phyloP scores from a whole-genome alignment of 1,140 invertebrate species.

The Aplysia californica region DNA sequence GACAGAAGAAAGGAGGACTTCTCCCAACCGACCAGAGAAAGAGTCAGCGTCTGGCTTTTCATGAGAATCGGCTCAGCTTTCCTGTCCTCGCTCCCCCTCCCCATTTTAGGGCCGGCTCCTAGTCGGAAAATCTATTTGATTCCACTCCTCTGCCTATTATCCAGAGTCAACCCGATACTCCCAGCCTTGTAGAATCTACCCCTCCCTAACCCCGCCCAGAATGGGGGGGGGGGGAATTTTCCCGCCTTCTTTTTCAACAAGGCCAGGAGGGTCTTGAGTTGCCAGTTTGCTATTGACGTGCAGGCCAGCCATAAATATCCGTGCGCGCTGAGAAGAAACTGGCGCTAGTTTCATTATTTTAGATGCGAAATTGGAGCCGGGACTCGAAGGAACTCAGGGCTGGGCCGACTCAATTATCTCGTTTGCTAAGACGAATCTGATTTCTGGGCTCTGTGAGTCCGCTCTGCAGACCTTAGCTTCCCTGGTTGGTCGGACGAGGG shows the following conservation, averaged over 20 bases:
- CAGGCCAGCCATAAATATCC: background rate
- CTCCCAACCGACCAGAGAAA: too few species aligned
- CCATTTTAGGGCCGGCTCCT: background rate
- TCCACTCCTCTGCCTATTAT: slow-evolving; percentile 10
- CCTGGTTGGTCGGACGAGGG: too few species aligned
- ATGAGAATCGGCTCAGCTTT: too few species aligned
- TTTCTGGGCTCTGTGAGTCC: too few species aligned
- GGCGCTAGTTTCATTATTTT: background rate
- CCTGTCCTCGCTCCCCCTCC: background rate
- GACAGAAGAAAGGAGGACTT: too few species aligned
- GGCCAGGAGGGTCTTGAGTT: background rate
- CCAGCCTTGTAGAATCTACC: background rate
- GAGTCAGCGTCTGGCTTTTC: too few species aligned
- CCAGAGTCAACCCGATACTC: background rate
- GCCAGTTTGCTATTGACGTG: background rate
- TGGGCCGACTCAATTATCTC: slow-evolving; percentile 8
- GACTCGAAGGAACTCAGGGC: background rate
- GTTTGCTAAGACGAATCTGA: slow-evolving; percentile 7
- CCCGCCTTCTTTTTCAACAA: background rate
- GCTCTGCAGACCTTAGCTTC: too few species aligned
- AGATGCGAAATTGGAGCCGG: background rate
- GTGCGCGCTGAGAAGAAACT: background rate
- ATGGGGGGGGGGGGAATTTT: too few species aligned
- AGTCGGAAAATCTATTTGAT: slow-evolving; percentile 10
- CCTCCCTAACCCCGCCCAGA: background rate